A percentile compares a stretch with the other conserved stretches of the same genome.
Conservation (phyloP, 2,113 vertebrate genomes). For the Petrocephalus zakoni region DNA sequence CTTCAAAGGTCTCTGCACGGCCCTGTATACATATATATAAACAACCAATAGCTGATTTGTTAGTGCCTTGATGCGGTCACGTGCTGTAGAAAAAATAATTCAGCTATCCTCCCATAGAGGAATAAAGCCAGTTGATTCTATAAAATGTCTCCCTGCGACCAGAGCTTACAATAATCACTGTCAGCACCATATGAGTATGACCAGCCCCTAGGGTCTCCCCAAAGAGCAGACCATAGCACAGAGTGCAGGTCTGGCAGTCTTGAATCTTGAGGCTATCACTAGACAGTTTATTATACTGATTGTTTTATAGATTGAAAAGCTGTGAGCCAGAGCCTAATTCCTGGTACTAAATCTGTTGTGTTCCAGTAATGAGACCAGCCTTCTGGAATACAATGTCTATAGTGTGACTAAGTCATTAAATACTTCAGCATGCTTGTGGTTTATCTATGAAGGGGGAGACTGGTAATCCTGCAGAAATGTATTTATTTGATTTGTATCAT, state of each 20-base stretch:
- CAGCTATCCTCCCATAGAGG: background rate
- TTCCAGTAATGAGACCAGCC: background rate
- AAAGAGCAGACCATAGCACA: background rate
- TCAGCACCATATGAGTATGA: background rate
- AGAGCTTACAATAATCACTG: background rate
- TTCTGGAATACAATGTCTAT: background rate
- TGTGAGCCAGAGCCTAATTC: background rate
- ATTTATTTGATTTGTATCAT: background rate
- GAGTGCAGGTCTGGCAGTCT: background rate
- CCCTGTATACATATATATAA: background rate
- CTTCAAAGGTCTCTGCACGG: too few species aligned
- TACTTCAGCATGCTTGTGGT: background rate
- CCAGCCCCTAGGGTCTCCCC: background rate
- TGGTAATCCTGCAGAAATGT: background rate
- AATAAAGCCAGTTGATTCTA: background rate
- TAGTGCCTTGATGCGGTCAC: background rate
- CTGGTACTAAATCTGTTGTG: background rate
- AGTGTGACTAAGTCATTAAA: background rate
- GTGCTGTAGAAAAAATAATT: background rate
- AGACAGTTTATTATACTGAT: background rate
- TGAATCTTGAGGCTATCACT: background rate
- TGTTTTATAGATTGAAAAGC: background rate
- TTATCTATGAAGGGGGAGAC: background rate
- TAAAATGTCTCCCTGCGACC: background rate
- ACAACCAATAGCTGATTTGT: background rate